Evolutionary conservation across 1,140 invertebrate genomes (phyloP).

Genomic region (Magallana ariakensis): DNA sequence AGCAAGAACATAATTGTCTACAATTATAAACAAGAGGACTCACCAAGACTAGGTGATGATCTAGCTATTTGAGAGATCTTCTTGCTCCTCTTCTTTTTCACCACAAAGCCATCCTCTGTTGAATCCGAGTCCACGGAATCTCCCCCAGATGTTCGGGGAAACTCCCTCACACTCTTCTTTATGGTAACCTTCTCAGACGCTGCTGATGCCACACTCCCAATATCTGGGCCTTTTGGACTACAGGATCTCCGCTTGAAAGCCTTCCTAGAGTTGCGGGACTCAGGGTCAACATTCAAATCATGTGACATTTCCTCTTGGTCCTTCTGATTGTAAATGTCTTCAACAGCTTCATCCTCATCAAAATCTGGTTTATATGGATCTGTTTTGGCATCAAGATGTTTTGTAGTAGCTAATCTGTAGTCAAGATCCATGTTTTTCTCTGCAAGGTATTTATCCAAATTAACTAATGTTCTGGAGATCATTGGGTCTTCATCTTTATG

Average conservation of each 20-base stretch:
- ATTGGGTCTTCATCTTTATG: conserved; percentile 43
- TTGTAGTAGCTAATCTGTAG: not conserved
- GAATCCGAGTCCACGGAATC: not conserved
- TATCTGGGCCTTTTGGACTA: not conserved
- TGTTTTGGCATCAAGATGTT: not conserved
- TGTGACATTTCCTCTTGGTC: not conserved
- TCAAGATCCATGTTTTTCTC: conserved; percentile 39
- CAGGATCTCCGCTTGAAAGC: not conserved
- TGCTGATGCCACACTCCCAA: not conserved
- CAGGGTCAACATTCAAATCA: not conserved
- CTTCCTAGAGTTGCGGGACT: not conserved
- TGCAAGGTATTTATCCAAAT: conserved; percentile 37
- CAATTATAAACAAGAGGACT: not conserved
- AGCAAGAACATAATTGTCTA: too few relatives aligned
- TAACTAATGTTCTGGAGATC: conserved; percentile 45
- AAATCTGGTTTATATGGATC: conserved; percentile 24
- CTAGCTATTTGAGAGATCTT: not conserved
- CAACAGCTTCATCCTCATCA: conserved; percentile 11
- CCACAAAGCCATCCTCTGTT: not conserved
- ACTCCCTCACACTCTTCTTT: not conserved
- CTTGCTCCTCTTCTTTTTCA: not conserved
- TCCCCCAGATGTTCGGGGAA: not conserved
- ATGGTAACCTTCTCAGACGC: not conserved
- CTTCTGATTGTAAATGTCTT: not conserved
- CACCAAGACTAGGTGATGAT: not conserved